These are phyloP conservation scores for Terrapene triunguis DNA, from an alignment of 2,113 vertebrate genomes.

Conservation along the genomic window DNA sequence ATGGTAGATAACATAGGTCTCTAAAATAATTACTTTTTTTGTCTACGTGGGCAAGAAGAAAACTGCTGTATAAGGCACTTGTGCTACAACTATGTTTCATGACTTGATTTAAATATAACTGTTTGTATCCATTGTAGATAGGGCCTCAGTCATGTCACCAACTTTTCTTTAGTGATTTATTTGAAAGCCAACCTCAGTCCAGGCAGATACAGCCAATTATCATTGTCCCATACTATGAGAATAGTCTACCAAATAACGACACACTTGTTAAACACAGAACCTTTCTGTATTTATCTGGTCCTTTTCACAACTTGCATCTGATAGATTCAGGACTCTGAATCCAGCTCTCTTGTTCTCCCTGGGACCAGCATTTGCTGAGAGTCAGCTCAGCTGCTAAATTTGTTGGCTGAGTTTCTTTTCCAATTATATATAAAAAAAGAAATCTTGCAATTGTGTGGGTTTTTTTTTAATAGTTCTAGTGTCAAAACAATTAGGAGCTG, in stretches of 20 bases:
- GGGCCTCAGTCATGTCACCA: not conserved
- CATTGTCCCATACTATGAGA: not conserved
- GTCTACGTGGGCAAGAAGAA: not conserved
- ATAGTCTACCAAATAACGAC: not conserved
- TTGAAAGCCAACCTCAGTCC: rapidly evolving
- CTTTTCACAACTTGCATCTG: rapidly evolving
- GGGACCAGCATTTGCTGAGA: not conserved
- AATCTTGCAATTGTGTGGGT: not conserved
- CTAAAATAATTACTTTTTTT: not conserved
- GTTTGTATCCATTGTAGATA: rapidly evolving
- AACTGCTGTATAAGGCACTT: not conserved
- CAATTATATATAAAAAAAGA: not conserved
- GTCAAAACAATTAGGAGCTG: not conserved
- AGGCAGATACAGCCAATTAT: not conserved
- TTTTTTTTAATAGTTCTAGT: not conserved
- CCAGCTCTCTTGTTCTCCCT: not conserved
- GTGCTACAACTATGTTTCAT: not conserved
- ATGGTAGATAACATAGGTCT: not conserved
- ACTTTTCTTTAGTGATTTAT: not conserved
- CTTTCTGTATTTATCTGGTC: not conserved
- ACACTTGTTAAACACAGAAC: not conserved
- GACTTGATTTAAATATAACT: not conserved
- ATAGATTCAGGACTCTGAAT: not conserved
- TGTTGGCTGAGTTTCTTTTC: not conserved
- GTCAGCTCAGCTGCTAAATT: not conserved